Conservation (phyloP, 2,888 invertebrate genomes). For the Rhingia rostrata region DNA sequence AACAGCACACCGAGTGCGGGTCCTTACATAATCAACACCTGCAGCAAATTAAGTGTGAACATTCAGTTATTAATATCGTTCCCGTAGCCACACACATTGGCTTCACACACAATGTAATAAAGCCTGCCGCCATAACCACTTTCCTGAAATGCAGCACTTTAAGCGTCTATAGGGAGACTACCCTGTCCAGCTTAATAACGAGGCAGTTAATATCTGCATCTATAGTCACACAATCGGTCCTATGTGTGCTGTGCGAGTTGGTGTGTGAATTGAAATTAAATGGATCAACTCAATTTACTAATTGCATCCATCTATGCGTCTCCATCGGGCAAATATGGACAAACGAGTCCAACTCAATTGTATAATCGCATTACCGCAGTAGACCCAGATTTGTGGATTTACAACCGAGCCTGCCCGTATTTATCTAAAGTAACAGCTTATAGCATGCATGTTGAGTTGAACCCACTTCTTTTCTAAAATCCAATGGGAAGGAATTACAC, state of each 20-base stretch:
- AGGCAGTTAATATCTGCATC: constrained; percentile 30
- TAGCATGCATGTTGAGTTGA: neutral
- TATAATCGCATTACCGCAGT: constrained; percentile 12
- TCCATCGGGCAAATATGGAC: constrained; percentile 40
- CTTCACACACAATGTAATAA: neutral
- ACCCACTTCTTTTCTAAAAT: constrained; percentile 7
- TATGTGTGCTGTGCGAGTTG: neutral
- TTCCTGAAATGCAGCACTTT: constrained; percentile 10
- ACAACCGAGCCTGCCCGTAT: constrained; percentile 35
- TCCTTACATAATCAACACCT: constrained; percentile 41
- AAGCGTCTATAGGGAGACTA: constrained; percentile 21
- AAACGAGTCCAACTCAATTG: constrained; percentile 15
- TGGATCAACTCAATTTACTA: constrained; percentile 51
- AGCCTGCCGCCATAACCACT: constrained; percentile 14
- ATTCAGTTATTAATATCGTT: constrained; percentile 50
- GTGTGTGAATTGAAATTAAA: constrained; percentile 2
- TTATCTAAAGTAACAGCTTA: neutral
- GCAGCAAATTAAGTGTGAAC: constrained; percentile 51
- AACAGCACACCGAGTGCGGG: constrained; percentile 46
- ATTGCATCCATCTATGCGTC: constrained; percentile 55
- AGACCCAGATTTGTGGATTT: constrained; percentile 44
- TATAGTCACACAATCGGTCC: constrained; percentile 2
- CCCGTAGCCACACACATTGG: constrained; percentile 16
- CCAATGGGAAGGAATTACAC: constrained; percentile 40
- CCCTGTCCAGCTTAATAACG: neutral